Evolutionary conservation across 2,888 invertebrate species (phyloP).

Genomic region (Lucinisca nassula): DNA sequence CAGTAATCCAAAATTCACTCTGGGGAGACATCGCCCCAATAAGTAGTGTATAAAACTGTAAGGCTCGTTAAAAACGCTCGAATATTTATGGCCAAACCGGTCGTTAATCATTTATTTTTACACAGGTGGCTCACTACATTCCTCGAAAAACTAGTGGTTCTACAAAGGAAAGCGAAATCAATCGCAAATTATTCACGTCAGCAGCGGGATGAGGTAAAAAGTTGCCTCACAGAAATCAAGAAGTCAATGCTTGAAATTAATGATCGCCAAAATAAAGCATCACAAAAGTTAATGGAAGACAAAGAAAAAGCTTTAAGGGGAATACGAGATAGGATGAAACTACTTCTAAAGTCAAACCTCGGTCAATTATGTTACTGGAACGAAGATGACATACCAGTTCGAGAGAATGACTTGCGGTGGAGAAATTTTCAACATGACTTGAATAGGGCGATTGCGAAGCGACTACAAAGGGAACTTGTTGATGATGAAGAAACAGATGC

Average conservation of each 20-base stretch:
- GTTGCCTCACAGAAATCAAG: neutral
- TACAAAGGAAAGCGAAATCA: neutral
- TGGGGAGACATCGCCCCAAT: no score
- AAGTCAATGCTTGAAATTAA: neutral
- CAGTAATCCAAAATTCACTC: no score
- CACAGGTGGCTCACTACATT: slow-evolving; percentile 14
- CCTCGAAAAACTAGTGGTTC: neutral
- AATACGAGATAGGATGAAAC: neutral
- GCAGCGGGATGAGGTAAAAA: neutral
- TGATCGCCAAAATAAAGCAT: neutral
- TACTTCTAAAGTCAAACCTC: neutral
- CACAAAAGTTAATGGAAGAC: neutral
- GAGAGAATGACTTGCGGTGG: neutral
- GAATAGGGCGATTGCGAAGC: neutral
- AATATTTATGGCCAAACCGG: no score
- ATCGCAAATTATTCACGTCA: neutral
- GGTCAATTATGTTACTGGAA: neutral
- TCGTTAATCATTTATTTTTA: neutral
- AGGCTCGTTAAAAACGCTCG: no score
- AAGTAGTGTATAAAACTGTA: no score
- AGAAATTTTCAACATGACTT: neutral
- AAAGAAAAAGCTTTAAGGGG: neutral
- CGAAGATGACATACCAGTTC: neutral
- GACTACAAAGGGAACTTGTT: neutral
- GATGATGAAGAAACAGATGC: neutral